phyloP scores from a whole-genome alignment of 1,140 invertebrate species.

The Dinoponera quadriceps region DNA sequence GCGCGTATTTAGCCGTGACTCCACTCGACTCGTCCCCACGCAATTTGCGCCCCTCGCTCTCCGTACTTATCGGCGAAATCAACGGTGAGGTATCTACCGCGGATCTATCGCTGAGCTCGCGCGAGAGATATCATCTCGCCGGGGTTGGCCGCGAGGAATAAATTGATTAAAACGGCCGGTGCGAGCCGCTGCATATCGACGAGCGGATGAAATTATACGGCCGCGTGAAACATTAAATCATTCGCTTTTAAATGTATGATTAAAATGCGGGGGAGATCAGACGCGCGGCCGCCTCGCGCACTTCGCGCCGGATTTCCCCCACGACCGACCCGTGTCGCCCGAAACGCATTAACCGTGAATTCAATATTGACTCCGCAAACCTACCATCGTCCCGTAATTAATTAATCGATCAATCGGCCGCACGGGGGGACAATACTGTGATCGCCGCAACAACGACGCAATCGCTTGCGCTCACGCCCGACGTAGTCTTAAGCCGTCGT shows the following conservation, averaged over 20 bases:
- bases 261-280: conserved; percentile 28
- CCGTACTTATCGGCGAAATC: conserved; percentile 48
- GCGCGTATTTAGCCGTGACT: not conserved
- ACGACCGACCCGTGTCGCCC: conserved; percentile 57
- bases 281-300: not conserved
- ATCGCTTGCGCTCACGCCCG: conserved; percentile 33
- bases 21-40: not conserved
- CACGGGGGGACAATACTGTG: conserved; percentile 58
- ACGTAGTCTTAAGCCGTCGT: conserved; percentile 8
- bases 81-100: conserved; percentile 39
- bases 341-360: conserved; percentile 80
- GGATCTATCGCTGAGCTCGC: conserved; percentile 31
- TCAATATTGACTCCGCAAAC: conserved; percentile 83
- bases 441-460: conserved; percentile 61
- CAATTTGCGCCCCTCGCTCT: conserved; percentile 14
- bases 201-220: conserved; percentile 1
- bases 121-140: conserved; percentile 45
- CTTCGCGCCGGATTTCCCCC: conserved; percentile 53
- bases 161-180: conserved; percentile 45
- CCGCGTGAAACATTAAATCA: not conserved
- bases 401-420: conserved; percentile 78
- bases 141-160: conserved; percentile 36
- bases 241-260: not conserved
- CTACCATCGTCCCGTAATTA: conserved; percentile 79
- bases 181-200: not conserved